A percentile compares a stretch with the other conserved stretches of the same genome.
phyloP scores from a whole-genome alignment of 2,113 vertebrate species.

The human (Homo sapiens) region DNA sequence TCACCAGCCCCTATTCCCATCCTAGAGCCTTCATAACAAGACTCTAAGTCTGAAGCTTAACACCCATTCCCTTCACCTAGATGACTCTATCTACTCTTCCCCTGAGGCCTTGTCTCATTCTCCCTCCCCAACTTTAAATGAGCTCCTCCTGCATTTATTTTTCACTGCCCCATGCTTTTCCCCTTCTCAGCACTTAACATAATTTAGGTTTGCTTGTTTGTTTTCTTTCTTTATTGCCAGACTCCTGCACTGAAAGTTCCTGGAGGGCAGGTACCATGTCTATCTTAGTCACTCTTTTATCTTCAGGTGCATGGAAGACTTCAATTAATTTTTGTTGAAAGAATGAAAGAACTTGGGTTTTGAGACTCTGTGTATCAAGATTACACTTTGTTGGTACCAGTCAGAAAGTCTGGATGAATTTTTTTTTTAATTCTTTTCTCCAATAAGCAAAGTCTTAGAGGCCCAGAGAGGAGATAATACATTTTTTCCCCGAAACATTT shows the following conservation, averaged over 20 bases:
- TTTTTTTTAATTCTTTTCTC: neutral
- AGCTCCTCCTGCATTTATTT: neutral
- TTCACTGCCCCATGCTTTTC: neutral
- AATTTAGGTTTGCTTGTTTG: neutral
- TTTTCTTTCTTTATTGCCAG: neutral
- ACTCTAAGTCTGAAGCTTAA: neutral
- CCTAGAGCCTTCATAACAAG: neutral
- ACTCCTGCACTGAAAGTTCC: neutral
- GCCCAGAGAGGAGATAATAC: neutral
- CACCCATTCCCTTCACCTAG: neutral
- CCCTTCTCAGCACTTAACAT: neutral
- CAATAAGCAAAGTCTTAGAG: slow-evolving; percentile 15
- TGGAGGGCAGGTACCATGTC: neutral
- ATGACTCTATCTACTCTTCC: neutral
- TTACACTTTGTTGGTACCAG: neutral
- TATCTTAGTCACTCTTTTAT: neutral
- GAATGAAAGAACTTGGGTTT: neutral
- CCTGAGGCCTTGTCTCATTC: neutral
- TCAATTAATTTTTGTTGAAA: neutral
- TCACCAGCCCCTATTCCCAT: neutral
- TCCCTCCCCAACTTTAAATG: neutral
- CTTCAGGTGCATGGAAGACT: neutral
- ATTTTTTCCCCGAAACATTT: neutral
- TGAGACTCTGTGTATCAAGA: neutral
- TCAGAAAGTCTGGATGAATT: neutral